phyloP scores from a whole-genome alignment of 53 echinoderm and acorn worm species.

The Holothuria leucospilota region DNA sequence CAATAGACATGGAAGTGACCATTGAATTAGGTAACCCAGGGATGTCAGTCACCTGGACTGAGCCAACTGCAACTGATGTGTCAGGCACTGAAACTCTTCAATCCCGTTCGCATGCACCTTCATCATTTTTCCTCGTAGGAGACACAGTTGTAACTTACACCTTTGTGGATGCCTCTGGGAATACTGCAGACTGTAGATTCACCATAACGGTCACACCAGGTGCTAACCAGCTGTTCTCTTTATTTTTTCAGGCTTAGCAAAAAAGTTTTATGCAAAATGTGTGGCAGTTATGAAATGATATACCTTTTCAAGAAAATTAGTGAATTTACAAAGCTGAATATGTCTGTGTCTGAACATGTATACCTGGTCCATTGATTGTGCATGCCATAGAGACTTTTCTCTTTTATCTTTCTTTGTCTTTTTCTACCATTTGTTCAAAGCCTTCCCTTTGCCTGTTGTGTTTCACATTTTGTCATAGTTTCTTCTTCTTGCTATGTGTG shows the following conservation, averaged over 20 bases:
- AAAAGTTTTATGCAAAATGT: not conserved
- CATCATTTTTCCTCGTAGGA: not conserved
- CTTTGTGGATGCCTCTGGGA: constrained; percentile 15
- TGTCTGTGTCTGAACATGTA: no score
- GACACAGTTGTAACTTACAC: constrained; percentile 19
- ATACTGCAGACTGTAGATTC: constrained; percentile 27
- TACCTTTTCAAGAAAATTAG: no score
- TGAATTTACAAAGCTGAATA: no score
- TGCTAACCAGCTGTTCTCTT: not conserved
- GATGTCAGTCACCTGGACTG: not conserved
- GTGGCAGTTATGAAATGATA: no score
- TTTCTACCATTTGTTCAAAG: no score
- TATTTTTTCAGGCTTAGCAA: not conserved
- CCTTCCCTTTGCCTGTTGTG: no score
- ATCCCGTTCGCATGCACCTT: not conserved
- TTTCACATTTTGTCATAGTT: no score
- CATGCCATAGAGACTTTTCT: no score
- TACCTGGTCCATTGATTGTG: no score
- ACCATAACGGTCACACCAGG: constrained; percentile 45
- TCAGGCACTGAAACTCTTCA: not conserved
- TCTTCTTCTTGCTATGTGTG: no score
- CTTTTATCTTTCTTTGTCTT: no score
- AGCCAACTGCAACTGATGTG: not conserved
- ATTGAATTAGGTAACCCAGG: not conserved
- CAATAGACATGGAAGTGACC: not conserved